These are phyloP conservation scores for Myzus persicae DNA, from an alignment of 1,140 invertebrate species.

Conservation along the genomic window DNA sequence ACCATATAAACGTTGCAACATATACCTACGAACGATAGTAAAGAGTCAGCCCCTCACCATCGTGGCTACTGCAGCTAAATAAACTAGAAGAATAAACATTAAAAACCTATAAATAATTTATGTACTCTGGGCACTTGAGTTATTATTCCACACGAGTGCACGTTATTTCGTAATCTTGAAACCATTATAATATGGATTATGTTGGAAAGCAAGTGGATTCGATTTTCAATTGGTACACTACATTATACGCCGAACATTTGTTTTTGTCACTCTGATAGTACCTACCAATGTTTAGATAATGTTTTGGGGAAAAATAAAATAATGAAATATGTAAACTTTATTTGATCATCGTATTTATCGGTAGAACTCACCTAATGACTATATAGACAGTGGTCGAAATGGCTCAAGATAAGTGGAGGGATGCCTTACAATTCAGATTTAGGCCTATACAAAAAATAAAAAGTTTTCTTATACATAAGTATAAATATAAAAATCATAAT, in stretches of 20 bases:
- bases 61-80: not conserved
- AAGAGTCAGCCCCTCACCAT: not conserved
- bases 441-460: too few species aligned
- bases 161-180: not conserved
- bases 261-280: not conserved
- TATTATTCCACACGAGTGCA: not conserved
- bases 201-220: not conserved
- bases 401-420: too few species aligned
- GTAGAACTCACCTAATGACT: too few species aligned
- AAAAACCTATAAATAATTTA: constrained; percentile 5
- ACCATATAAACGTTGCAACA: not conserved
- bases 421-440: too few species aligned
- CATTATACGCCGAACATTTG: not conserved
- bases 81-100: not conserved
- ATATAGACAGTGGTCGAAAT: too few species aligned
- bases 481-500: too few species aligned
- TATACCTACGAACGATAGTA: not conserved
- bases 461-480: too few species aligned
- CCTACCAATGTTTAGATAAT: not conserved
- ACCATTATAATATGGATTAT: too few species aligned
- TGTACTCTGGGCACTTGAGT: not conserved
- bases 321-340: not conserved
- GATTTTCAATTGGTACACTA: not conserved
- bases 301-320: not conserved
- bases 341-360: not conserved